Conservation (phyloP, 2,888 invertebrate genomes). For the Meganola albula region DNA sequence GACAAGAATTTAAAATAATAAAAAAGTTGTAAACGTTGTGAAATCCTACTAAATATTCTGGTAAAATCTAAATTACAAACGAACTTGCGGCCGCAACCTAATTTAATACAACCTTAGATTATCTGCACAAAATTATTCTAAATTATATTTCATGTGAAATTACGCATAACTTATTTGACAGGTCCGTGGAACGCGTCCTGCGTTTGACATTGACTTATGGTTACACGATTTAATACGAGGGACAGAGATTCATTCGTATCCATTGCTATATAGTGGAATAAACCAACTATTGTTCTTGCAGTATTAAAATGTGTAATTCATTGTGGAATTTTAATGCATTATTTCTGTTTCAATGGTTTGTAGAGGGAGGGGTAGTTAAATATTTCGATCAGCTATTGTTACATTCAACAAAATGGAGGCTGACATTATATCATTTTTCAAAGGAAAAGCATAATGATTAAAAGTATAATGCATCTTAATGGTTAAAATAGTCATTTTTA, state of each 20-base stretch:
- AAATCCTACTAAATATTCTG: too few species aligned
- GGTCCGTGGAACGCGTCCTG: constrained; percentile 23
- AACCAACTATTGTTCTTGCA: constrained; percentile 29
- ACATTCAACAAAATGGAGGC: background rate
- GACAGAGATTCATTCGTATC: constrained; percentile 24
- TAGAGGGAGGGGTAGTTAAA: constrained; percentile 10
- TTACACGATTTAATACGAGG: constrained; percentile 14
- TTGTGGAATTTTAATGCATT: constrained; percentile 20
- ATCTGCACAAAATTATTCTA: constrained; percentile 6
- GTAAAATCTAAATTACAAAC: too few species aligned
- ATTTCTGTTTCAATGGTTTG: constrained; percentile 7
- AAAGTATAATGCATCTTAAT: background rate
- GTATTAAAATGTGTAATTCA: constrained; percentile 21
- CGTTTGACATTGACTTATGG: constrained; percentile 32
- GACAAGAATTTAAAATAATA: too few species aligned
- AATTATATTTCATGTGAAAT: constrained; percentile 27
- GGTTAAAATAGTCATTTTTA: background rate
- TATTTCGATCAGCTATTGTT: constrained; percentile 2
- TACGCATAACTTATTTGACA: constrained; percentile 32
- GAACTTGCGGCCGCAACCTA: too few species aligned
- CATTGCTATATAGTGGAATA: constrained; percentile 36
- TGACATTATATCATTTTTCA: background rate
- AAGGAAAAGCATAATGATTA: background rate
- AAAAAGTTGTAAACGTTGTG: too few species aligned
- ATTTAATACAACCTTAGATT: constrained; percentile 14